Evolutionary conservation across 1,140 invertebrate species (phyloP), one percentile per base, ranked within the genome.

Genomic region (Drosophila watanabei): DNA sequence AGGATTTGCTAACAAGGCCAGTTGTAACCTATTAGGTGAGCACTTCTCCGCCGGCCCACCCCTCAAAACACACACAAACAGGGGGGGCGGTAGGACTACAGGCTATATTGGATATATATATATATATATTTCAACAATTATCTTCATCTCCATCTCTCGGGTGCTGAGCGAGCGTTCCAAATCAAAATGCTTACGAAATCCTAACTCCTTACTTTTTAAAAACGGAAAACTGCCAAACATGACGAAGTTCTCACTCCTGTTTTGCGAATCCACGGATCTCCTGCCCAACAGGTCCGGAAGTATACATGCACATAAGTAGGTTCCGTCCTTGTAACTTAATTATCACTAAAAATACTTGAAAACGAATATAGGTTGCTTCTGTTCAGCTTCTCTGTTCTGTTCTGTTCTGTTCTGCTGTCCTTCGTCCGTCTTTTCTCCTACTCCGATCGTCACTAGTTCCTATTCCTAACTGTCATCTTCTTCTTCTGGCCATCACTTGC

Each of bases 1-100:
- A 59, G 35, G 56, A 89, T 90, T 89, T 76, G 70, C 86, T 89
- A 82, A 85, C 39, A 89, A 89, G 85, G 85, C 85, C 68, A 79
- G 79, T 39, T 54, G 30, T 69, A 85, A 71, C 46, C 59, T 60
- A 86, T 4, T 77, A 5, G 63, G 64, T 58, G 54, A 39, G 64
- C 61, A 41, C 68, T 49, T 45, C 33, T 62, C 46, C 39, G 61
- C 39, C 57, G 71, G 57, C 16, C 33, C 68, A 59, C 68, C 18
- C 43, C 20, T 48, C 13, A 54, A 56, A 49, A 30, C n/a, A 35
- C 62, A 51, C 33, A 72, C 33, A 80, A 56, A 77, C 57, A 68
- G 59, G 30, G 49, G 49, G 13, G 20, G 69, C 51, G 45, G 35
- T 64, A 43, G 45, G 35, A 75, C 72, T 56, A 64, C 73, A 76